A percentile compares a stretch with the other conserved stretches of the same genome.
phyloP scores from a whole-genome alignment of 2,888 invertebrate species.

The Macrophya alboannulata region DNA sequence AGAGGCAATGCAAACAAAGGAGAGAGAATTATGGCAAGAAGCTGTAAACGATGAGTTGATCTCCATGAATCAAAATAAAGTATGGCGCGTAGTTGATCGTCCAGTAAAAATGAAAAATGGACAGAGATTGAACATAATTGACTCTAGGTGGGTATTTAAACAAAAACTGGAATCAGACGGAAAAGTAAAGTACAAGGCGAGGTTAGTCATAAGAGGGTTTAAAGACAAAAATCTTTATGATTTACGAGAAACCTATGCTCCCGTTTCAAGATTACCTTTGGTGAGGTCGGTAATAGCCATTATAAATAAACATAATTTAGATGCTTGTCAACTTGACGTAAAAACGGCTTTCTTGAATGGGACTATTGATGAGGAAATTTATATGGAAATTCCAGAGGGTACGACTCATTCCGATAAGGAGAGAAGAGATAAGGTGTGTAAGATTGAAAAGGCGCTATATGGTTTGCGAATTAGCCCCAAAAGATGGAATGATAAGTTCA shows the following conservation, averaged over 20 bases:
- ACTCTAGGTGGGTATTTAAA: slow-evolving; percentile 64
- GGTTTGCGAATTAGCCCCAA: slow-evolving; percentile 62
- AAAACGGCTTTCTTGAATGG: slow-evolving; percentile 63
- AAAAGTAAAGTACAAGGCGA: slow-evolving; percentile 60
- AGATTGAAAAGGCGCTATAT: slow-evolving; percentile 63
- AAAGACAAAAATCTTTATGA: slow-evolving; percentile 61
- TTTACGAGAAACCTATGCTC: slow-evolving; percentile 63
- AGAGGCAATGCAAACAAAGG: slow-evolving; percentile 60
- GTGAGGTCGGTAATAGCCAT: slow-evolving; percentile 60
- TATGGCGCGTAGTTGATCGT: slow-evolving; percentile 45
- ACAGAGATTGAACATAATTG: too few species aligned
- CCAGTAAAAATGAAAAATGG: slow-evolving; percentile 36
- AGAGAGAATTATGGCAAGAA: slow-evolving; percentile 55
- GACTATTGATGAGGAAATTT: slow-evolving; percentile 46
- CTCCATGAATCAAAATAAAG: slow-evolving; percentile 62
- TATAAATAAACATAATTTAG: slow-evolving; percentile 60
- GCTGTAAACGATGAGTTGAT: slow-evolving; percentile 60
- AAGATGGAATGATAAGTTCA: slow-evolving; percentile 63
- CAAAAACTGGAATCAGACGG: slow-evolving; percentile 60
- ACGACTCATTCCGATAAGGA: neutral
- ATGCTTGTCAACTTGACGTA: slow-evolving; percentile 60
- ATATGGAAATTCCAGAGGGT: slow-evolving; percentile 63
- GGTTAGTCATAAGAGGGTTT: slow-evolving; percentile 62
- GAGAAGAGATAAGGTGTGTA: slow-evolving; percentile 59
- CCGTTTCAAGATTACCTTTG: slow-evolving; percentile 61